Conservation (phyloP, 2,888 invertebrate genomes). For the Hyposoter didymator region DNA sequence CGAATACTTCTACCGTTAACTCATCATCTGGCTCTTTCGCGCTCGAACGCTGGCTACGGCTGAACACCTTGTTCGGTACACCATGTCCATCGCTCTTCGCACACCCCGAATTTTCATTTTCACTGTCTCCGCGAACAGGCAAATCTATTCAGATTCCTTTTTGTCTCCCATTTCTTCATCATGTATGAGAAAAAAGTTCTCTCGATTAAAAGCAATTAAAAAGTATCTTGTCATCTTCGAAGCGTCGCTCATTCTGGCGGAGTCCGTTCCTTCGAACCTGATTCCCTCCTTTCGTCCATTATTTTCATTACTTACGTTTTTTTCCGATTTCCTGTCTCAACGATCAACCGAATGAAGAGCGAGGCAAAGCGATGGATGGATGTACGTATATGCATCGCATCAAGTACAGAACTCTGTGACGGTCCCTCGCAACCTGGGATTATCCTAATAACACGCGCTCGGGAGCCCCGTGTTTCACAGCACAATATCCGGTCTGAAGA, state of each 20-base stretch:
- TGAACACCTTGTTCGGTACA: slow-evolving; percentile 10
- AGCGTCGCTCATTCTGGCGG: not conserved
- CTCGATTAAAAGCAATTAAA: not conserved
- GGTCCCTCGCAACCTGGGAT: slow-evolving; percentile 53
- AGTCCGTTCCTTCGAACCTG: slow-evolving; percentile 18
- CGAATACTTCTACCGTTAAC: slow-evolving; percentile 68
- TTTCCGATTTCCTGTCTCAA: slow-evolving; percentile 47
- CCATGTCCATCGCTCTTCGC: slow-evolving; percentile 24
- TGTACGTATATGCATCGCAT: not conserved
- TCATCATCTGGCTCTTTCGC: slow-evolving; percentile 64
- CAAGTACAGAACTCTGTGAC: slow-evolving; percentile 22
- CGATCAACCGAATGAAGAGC: slow-evolving; percentile 9
- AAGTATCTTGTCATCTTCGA: not conserved
- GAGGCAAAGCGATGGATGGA: not conserved
- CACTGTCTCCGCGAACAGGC: not conserved
- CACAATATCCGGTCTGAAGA: slow-evolving; percentile 61
- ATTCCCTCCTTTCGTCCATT: slow-evolving; percentile 35
- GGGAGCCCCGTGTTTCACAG: slow-evolving; percentile 47
- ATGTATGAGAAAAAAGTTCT: not conserved
- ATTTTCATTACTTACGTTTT: slow-evolving; percentile 57
- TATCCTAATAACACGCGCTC: slow-evolving; percentile 60
- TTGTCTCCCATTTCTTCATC: not conserved
- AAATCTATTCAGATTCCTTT: not conserved
- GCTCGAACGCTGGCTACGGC: slow-evolving; percentile 24
- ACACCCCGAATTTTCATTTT: slow-evolving; percentile 12